Conservation (phyloP, 2,888 invertebrate species). For the Pheosia gnoma region DNA sequence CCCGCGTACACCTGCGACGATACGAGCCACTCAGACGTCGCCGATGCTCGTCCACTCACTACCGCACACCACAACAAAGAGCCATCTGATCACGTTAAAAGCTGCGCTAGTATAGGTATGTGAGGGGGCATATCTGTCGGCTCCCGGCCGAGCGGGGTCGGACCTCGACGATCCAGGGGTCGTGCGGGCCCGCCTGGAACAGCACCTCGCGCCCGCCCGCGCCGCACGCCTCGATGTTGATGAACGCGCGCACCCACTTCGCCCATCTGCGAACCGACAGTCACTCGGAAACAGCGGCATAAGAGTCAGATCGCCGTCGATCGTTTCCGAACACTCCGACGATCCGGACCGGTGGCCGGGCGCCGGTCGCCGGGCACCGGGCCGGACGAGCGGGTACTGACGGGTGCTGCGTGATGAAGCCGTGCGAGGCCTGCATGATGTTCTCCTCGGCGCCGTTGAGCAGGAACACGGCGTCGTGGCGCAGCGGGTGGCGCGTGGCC, state of each 20-base stretch:
- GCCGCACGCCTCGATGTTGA: conserved; percentile 95
- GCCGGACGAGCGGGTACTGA: conserved; percentile 86
- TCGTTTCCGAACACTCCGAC: too few species aligned
- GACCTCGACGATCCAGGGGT: conserved; percentile 86
- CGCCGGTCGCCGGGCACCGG: conserved; percentile 78
- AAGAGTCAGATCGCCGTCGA: too few species aligned
- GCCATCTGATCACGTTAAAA: too few species aligned
- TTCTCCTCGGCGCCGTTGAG: conserved; percentile 97
- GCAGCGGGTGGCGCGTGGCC: conserved; percentile 82
- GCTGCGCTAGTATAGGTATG: too few species aligned
- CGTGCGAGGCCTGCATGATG: conserved; percentile 93
- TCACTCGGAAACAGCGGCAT: not conserved
- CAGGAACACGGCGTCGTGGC: conserved; percentile 91
- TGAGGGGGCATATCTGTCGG: too few species aligned
- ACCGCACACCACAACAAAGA: not conserved
- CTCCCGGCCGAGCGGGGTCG: not conserved
- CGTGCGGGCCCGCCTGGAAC: conserved; percentile 92
- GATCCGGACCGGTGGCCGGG: too few species aligned
- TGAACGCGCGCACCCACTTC: conserved; percentile 87
- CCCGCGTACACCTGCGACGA: conserved; percentile 86
- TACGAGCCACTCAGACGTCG: not conserved
- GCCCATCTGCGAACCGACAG: conserved; percentile 85
- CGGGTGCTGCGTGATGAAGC: conserved; percentile 94
- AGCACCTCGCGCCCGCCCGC: conserved; percentile 94
- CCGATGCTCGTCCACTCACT: not conserved